Percentiles rank a stretch among this genome's conserved stretches.
Conservation (phyloP, 2,797 vertebrate species). For the Limosa lapponica region DNA sequence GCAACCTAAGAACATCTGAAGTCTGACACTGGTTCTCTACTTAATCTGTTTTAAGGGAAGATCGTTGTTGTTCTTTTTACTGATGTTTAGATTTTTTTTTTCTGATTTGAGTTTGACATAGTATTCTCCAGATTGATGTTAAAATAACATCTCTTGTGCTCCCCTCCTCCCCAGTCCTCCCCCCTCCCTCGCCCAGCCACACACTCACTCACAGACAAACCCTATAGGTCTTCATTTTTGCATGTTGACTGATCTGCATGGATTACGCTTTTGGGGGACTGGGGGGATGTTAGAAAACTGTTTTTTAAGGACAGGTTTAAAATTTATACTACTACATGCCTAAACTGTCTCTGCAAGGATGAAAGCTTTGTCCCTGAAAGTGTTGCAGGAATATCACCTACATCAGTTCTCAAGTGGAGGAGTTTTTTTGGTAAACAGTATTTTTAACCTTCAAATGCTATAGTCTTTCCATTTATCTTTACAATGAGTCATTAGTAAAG, state of each 20-base stretch:
- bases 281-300: neutral
- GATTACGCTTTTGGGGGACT: rapidly evolving
- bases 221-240: neutral
- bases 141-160: neutral
- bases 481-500: neutral
- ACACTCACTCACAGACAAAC: neutral
- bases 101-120: neutral
- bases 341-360: neutral
- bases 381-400: neutral
- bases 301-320: neutral
- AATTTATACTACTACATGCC: neutral
- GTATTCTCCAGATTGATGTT: neutral
- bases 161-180: rapidly evolving
- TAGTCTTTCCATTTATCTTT: neutral
- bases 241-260: neutral
- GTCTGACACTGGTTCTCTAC: neutral
- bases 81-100: neutral
- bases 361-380: neutral
- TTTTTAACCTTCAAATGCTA: neutral
- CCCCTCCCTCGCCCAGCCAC: rapidly evolving
- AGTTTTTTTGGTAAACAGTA: neutral
- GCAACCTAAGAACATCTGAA: neutral
- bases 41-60: neutral
- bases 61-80: neutral
- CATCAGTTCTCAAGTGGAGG: neutral